Evolutionary conservation across 2,888 invertebrate genomes (phyloP).

Genomic region (Megastigmus dorsalis): DNA sequence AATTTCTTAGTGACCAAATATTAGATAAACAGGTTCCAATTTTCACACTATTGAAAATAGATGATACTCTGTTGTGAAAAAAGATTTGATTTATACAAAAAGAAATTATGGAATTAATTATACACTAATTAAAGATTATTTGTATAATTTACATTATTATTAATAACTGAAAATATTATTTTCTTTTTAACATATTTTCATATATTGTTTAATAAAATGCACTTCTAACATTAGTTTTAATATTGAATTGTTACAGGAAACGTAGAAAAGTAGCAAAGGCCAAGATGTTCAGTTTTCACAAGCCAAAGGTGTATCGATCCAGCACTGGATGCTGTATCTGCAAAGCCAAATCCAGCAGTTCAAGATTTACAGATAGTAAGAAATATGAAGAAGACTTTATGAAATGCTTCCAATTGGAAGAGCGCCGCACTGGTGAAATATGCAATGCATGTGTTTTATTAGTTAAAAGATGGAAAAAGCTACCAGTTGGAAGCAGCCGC

Average conservation of each 20-base stretch:
- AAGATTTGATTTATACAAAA: too few species aligned
- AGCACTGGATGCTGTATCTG: conserved; percentile 91
- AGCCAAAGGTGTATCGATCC: conserved; percentile 89
- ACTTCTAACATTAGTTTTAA: neutral
- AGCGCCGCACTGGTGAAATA: conserved; percentile 86
- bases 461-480: conserved; percentile 87
- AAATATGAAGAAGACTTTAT: conserved; percentile 89
- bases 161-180: too few species aligned
- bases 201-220: neutral
- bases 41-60: too few species aligned
- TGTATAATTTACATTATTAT: too few species aligned
- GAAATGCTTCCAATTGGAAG: conserved; percentile 84
- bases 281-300: conserved; percentile 90
- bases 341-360: conserved; percentile 90
- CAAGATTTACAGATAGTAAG: conserved; percentile 88
- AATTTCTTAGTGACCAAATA: too few species aligned
- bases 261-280: conserved; percentile 53
- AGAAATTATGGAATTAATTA: too few species aligned
- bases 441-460: conserved; percentile 91
- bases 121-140: too few species aligned
- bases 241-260: conserved; percentile 61
- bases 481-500: conserved; percentile 82
- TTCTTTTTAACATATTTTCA: too few species aligned
- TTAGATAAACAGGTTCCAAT: too few species aligned
- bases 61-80: too few species aligned